Conservation (phyloP, 2,888 invertebrate species). For the Eristalis intricaria region DNA sequence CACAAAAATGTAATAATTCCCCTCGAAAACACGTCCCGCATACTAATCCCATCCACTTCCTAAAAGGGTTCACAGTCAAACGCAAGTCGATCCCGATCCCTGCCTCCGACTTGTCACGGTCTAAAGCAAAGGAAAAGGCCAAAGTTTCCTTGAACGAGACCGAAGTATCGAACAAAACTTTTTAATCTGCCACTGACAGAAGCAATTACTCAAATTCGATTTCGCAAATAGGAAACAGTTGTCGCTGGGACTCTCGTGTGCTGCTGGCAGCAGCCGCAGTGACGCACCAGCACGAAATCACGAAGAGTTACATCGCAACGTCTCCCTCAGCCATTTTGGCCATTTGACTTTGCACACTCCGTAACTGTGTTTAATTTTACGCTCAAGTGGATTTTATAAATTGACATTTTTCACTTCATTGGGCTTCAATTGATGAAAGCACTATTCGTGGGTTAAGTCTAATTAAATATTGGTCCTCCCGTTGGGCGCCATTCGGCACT, state of each 20-base stretch:
- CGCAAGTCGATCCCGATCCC: not conserved
- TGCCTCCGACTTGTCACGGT: not conserved
- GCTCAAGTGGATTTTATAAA: slow-evolving; percentile 67
- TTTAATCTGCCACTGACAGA: slow-evolving; percentile 71
- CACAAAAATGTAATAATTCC: not conserved
- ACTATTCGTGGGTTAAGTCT: slow-evolving; percentile 59
- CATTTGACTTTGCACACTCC: slow-evolving; percentile 47
- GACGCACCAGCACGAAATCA: slow-evolving; percentile 6
- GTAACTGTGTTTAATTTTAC: slow-evolving; percentile 61
- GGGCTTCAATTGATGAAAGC: slow-evolving; percentile 67
- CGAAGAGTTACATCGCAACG: slow-evolving; percentile 41
- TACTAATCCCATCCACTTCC: not conserved
- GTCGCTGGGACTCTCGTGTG: slow-evolving; percentile 38
- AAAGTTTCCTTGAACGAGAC: slow-evolving; percentile 39
- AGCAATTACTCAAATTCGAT: slow-evolving; percentile 72
- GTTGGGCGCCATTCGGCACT: not conserved
- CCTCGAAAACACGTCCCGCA: not conserved
- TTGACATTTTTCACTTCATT: slow-evolving; percentile 70
- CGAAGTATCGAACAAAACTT: slow-evolving; percentile 57
- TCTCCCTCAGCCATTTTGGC: slow-evolving; percentile 57
- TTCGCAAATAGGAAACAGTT: slow-evolving; percentile 70
- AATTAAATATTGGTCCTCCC: slow-evolving; percentile 57
- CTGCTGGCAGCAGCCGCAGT: not conserved
- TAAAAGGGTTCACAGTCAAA: not conserved
- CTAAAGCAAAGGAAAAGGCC: not conserved